These are phyloP conservation scores for Tachina grossa DNA, from an alignment of 2,888 invertebrate genomes.

Conservation along the genomic window DNA sequence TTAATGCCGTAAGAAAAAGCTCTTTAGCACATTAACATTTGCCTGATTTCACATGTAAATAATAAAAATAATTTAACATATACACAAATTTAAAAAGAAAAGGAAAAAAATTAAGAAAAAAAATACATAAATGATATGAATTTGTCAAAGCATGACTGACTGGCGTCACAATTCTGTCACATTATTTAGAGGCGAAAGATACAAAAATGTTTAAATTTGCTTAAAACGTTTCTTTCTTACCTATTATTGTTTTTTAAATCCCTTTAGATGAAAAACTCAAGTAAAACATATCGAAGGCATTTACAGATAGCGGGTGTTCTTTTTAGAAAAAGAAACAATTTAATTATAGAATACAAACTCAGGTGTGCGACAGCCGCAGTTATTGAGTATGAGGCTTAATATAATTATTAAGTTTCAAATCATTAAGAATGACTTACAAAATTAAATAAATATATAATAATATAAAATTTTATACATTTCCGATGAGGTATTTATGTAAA, in stretches of 20 bases:
- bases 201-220: conserved; percentile 24
- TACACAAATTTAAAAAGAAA: not conserved
- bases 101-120: not conserved
- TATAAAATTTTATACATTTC: too few species aligned
- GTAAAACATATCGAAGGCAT: conserved; percentile 28
- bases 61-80: conserved; percentile 21
- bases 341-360: too few species aligned
- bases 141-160: conserved; percentile 62
- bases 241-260: conserved; percentile 42
- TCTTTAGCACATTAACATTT: conserved; percentile 57
- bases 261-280: conserved; percentile 37
- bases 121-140: conserved; percentile 47
- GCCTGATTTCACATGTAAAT: conserved; percentile 65
- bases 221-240: conserved; percentile 33
- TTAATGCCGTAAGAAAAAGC: conserved; percentile 33
- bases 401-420: too few species aligned
- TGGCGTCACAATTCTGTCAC: conserved; percentile 72
- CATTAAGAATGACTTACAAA: too few species aligned
- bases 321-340: too few species aligned
- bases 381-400: too few species aligned
- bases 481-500: too few species aligned
- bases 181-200: conserved; percentile 48
- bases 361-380: too few species aligned
- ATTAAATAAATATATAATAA: too few species aligned
- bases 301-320: not conserved